Percentiles rank a stretch among this genome's conserved stretches.
Conservation (phyloP, 2,797 vertebrate genomes). For the Brotula barbata region DNA sequence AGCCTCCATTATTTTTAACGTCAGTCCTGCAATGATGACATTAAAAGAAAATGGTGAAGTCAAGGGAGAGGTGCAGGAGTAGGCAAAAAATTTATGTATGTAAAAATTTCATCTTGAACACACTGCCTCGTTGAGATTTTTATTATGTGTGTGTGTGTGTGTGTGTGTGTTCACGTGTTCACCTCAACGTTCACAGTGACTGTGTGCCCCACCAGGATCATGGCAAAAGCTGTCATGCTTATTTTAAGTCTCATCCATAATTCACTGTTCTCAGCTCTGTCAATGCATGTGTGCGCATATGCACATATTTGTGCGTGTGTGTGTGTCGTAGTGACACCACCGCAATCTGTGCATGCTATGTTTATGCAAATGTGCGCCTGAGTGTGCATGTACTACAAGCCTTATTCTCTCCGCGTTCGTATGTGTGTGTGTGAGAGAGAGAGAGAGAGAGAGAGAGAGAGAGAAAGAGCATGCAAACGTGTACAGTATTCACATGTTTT, state of each 20-base stretch:
- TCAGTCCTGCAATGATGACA: conserved; percentile 35
- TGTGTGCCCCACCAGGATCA: conserved; percentile 53
- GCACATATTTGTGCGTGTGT: neutral
- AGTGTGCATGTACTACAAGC: conserved; percentile 45
- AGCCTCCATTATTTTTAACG: conserved; percentile 54
- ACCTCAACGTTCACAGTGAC: conserved; percentile 4
- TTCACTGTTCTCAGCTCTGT: conserved; percentile 60
- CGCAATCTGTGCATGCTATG: conserved; percentile 30
- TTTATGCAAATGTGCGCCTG: conserved; percentile 53
- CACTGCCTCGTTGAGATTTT: conserved; percentile 9
- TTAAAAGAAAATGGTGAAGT: conserved; percentile 44
- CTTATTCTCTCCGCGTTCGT: conserved; percentile 28
- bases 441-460: conserved; percentile 7
- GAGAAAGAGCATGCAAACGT: conserved; percentile 1
- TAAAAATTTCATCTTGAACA: too few species aligned
- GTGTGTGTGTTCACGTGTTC: conserved; percentile 3
- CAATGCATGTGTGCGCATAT: conserved; percentile 14
- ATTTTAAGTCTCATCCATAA: conserved; percentile 69
- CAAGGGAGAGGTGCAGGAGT: conserved; percentile 9
- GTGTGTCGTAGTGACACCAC: neutral
- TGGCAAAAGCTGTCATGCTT: conserved; percentile 53
- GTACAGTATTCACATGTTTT: neutral
- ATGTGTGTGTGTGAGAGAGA: conserved; percentile 10
- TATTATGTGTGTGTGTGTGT: neutral
- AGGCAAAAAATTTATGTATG: too few species aligned